Evolutionary conservation across 2,797 vertebrate species (phyloP).

Genomic region (Loris lydekkerianus): DNA sequence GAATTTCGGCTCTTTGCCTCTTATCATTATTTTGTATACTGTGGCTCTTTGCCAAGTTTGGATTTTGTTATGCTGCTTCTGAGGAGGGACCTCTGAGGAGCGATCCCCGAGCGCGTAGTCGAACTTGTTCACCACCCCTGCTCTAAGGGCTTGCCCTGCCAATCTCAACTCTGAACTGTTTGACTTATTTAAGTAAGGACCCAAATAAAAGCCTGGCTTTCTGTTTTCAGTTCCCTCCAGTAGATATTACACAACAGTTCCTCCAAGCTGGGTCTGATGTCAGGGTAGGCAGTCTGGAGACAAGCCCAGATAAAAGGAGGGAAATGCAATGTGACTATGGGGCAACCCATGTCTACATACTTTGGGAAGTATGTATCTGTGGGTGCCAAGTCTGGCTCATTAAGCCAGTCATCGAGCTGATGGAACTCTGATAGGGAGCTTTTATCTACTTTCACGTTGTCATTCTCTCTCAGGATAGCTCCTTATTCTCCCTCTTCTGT

Average conservation of each 20-base stretch:
- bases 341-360: too few species aligned
- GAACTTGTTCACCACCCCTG: too few species aligned
- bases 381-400: background rate
- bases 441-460: background rate
- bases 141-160: background rate
- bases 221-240: background rate
- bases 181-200: background rate
- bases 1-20: too few species aligned
- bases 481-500: background rate
- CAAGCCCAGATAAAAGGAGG: background rate
- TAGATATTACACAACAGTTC: background rate
- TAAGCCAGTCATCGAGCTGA: background rate
- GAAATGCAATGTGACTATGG: background rate
- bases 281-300: background rate
- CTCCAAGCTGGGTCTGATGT: fast-evolving
- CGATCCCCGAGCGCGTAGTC: too few species aligned
- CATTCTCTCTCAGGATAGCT: background rate
- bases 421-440: background rate
- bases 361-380: background rate
- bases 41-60: too few species aligned
- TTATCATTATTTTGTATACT: too few species aligned
- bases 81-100: too few species aligned
- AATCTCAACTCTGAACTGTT: background rate
- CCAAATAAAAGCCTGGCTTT: background rate
- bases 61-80: too few species aligned